These are phyloP conservation scores for Euschistus heros DNA, from an alignment of 1,140 invertebrate genomes.

Conservation along the genomic window DNA sequence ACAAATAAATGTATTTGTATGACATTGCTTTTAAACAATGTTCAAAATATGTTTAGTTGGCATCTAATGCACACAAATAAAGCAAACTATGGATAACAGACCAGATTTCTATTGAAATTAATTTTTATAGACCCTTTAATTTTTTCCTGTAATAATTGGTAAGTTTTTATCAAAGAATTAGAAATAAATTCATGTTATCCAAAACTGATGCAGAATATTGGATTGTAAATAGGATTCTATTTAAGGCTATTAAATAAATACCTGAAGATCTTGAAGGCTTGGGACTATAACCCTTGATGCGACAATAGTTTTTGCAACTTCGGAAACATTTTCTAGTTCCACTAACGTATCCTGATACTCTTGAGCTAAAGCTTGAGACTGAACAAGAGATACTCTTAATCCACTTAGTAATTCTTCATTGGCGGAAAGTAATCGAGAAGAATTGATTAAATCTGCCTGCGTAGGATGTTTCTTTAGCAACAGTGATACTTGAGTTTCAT, in stretches of 20 bases:
- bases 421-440: not conserved
- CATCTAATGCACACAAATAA: no score
- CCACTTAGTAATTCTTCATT: constrained; percentile 11
- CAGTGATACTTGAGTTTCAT: constrained; percentile 40
- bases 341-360: constrained; percentile 77
- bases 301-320: constrained; percentile 64
- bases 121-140: no score
- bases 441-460: not conserved
- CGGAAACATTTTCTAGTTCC: constrained; percentile 72
- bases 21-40: no score
- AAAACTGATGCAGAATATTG: no score
- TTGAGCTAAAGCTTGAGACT: constrained; percentile 58
- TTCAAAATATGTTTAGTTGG: no score
- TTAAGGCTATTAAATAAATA: constrained; percentile 1
- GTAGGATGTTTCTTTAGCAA: constrained; percentile 35
- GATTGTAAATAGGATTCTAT: not conserved
- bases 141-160: no score
- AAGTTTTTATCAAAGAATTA: no score
- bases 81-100: no score
- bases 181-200: no score
- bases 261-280: constrained; percentile 59
- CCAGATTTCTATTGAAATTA: no score
- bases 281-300: constrained; percentile 61
- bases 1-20: no score
- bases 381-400: constrained; percentile 61